These are phyloP conservation scores for Habropoda laboriosa DNA, from an alignment of 1,140 invertebrate genomes.

Conservation along the genomic window DNA sequence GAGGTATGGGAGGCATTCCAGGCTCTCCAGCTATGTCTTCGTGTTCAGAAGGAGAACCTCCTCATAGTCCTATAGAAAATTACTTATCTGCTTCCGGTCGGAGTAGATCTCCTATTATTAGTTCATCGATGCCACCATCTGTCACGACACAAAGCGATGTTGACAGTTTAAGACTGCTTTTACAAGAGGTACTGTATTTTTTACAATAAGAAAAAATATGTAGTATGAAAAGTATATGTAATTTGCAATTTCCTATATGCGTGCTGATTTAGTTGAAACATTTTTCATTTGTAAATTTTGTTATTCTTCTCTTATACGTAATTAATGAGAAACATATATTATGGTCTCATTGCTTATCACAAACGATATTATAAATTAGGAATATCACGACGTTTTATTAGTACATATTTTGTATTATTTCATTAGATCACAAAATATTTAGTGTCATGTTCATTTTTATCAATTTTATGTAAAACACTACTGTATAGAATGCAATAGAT, in stretches of 20 bases:
- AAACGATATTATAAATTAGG: background rate
- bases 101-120: constrained; percentile 77
- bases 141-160: constrained; percentile 75
- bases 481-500: background rate
- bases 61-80: constrained; percentile 78
- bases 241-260: background rate
- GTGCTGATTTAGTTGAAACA: constrained; percentile 8
- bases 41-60: constrained; percentile 78
- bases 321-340: constrained; percentile 45
- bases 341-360: constrained; percentile 42
- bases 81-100: constrained; percentile 70
- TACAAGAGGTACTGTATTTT: constrained; percentile 76
- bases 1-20: constrained; percentile 70
- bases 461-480: background rate
- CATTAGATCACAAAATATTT: constrained; percentile 21
- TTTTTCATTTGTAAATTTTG: background rate
- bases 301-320: background rate
- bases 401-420: constrained; percentile 9
- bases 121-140: constrained; percentile 72
- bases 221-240: background rate
- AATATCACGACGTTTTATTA: background rate
- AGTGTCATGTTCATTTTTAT: background rate
- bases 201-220: constrained; percentile 12
- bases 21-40: constrained; percentile 79
- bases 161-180: constrained; percentile 75